Conservation (phyloP, 1,140 invertebrate species). For the Goniozus legneri region DNA sequence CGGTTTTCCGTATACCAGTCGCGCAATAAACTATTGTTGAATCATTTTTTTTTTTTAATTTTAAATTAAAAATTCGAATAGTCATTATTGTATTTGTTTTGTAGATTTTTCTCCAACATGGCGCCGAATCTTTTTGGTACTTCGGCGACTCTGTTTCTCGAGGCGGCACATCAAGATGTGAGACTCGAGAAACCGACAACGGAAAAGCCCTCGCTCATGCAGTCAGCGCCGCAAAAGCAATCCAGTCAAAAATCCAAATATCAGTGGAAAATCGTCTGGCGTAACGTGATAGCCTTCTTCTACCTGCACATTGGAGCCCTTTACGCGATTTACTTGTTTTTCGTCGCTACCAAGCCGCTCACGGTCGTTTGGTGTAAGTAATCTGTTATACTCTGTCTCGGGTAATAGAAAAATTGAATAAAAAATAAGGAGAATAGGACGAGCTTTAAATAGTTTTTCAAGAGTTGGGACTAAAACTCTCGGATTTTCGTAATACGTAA, state of each 20-base stretch:
- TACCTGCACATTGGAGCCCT: conserved; percentile 62
- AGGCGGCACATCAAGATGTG: conserved; percentile 45
- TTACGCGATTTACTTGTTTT: conserved; percentile 62
- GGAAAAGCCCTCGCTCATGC: conserved; percentile 13
- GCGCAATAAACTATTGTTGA: no score
- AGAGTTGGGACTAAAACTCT: background rate
- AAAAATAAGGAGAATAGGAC: background rate
- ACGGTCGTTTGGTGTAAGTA: conserved; percentile 59
- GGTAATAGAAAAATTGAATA: conserved; percentile 1
- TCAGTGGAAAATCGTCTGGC: conserved; percentile 67
- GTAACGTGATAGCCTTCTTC: conserved; percentile 66
- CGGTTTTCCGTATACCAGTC: no score
- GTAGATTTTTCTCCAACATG: conserved; percentile 35
- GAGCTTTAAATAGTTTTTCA: background rate
- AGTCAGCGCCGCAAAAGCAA: conserved; percentile 24
- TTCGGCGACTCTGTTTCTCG: conserved; percentile 46
- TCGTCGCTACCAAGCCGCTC: conserved; percentile 49
- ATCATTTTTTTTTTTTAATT: no score
- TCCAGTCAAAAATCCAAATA: conserved; percentile 37
- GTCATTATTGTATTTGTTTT: conserved; percentile 13
- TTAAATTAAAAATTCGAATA: no score
- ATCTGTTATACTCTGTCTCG: background rate
- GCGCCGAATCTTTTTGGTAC: conserved; percentile 52
- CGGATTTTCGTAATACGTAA: no score
- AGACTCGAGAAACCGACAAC: conserved; percentile 23